Evolutionary conservation across 2,113 vertebrate genomes (phyloP), one percentile per base, ranked within the genome.

Genomic region (Mirounga angustirostris): DNA sequence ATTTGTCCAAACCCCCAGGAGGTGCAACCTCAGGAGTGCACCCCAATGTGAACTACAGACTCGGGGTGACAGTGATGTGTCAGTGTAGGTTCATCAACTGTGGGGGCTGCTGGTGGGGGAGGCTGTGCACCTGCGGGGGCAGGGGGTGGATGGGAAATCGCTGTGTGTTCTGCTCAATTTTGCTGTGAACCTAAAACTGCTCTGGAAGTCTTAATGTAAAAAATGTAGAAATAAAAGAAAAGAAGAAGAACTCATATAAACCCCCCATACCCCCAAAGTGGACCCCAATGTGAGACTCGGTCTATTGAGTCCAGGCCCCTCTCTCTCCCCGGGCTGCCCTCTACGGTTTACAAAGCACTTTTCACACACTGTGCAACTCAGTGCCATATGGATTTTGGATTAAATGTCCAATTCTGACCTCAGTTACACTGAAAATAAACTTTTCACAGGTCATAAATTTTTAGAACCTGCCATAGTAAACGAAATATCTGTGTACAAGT

Each of bases 371-470:
- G 26, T 1, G 2, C 26, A 83, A 46, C n/a, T 52, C 78, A 40
- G 22, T 9, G 59, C 59, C 91, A 69, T 14, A 63, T 1, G 30
- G 83, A 46, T 76, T 96, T 96, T 76, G 69, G 58, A 90, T 83
- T 86, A 86, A 96, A 86, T n/a, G 73, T 83, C 83, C 80, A 24
- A 52, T 90, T 92, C 86, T 96, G 92, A 95, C 90, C 87, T 85
- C 74, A 1, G 33, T 89, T 87, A 82, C 76, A 90, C 67, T 30
- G 83, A 84, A 96, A 96, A 96, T 59, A 95, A 92, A 96, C 87
- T 95, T 74, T 95, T 76, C 90, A 78, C 54, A 88, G 94, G 67
- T 76, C 95, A 95, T 92, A 94, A 83, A 90, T 65, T 90, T 96
- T 97, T 97, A 96, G 87, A 74, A 96, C 74, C 16, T 28, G 54